These are phyloP conservation scores for Scarus forsteni DNA, from an alignment of 2,797 vertebrate species.

Conservation along the genomic window DNA sequence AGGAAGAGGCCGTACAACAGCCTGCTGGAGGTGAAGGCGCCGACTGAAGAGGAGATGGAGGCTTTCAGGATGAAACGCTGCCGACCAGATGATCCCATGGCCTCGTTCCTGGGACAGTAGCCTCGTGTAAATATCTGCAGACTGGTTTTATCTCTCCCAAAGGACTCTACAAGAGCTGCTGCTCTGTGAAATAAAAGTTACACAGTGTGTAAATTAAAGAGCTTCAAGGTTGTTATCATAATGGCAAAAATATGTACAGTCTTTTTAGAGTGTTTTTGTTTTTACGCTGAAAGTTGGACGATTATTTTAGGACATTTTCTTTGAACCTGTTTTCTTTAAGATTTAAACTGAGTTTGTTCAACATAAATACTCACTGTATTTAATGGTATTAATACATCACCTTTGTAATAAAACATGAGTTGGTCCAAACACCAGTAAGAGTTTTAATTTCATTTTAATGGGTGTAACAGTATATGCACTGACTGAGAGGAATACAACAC, in stretches of 20 bases:
- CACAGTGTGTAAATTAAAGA: background rate
- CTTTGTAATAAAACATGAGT: conserved; percentile 44
- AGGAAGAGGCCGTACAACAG: conserved; percentile 94
- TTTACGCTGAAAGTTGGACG: background rate
- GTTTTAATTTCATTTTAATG: background rate
- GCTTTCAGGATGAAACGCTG: conserved; percentile 96
- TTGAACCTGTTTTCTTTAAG: background rate
- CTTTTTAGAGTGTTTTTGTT: conserved; percentile 4
- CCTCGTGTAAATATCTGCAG: background rate
- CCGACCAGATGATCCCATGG: conserved; percentile 96
- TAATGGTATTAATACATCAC: conserved; percentile 17
- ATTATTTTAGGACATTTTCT: background rate
- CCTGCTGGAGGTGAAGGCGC: conserved; percentile 90
- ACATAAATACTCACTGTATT: background rate
- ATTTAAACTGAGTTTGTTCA: background rate
- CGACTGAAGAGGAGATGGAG: conserved; percentile 98
- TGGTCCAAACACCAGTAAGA: background rate
- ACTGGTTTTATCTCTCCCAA: conserved; percentile 2
- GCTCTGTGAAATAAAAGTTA: conserved; percentile 12
- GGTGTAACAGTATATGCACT: too few species aligned
- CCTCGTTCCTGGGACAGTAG: conserved; percentile 92
- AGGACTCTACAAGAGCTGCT: conserved; percentile 38
- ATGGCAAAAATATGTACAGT: conserved; percentile 20
- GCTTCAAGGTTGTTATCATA: background rate
- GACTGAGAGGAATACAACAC: too few species aligned